Evolutionary conservation across 2,113 vertebrate genomes (phyloP).

Genomic region (Aldabrachelys gigantea): DNA sequence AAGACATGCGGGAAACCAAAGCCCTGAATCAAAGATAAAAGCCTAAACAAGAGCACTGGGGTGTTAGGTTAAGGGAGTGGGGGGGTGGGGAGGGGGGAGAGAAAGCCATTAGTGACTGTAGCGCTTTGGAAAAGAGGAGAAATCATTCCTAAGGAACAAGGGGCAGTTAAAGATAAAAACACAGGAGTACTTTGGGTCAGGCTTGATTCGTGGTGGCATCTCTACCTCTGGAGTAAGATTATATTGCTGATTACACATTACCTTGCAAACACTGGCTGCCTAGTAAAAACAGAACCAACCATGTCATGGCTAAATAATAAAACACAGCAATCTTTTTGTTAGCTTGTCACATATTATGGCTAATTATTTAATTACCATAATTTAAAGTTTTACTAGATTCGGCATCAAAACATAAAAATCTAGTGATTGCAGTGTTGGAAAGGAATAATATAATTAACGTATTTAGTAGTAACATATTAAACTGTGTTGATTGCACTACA

Average conservation of each 20-base stretch:
- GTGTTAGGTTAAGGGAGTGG: slow-evolving; percentile 51
- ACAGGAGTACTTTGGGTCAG: not conserved
- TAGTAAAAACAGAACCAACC: not conserved
- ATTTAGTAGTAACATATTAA: slow-evolving; percentile 76
- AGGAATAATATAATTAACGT: slow-evolving; percentile 74
- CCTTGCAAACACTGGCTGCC: not conserved
- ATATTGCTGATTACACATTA: not conserved
- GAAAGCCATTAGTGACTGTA: slow-evolving; percentile 42
- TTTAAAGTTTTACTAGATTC: slow-evolving; percentile 78
- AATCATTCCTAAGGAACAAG: slow-evolving; percentile 36
- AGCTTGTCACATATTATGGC: slow-evolving; percentile 64
- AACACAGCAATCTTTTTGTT: slow-evolving; percentile 51
- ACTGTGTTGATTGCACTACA: slow-evolving; percentile 57
- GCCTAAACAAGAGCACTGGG: slow-evolving; percentile 47
- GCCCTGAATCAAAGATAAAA: slow-evolving; percentile 42
- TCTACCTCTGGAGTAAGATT: not conserved
- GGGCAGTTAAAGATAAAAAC: slow-evolving; percentile 15
- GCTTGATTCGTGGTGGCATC: not conserved
- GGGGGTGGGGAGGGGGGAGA: slow-evolving; percentile 13
- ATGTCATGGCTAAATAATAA: slow-evolving; percentile 51
- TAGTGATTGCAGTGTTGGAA: slow-evolving; percentile 73
- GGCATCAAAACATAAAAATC: slow-evolving; percentile 76
- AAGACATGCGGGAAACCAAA: not conserved
- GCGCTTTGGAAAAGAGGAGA: slow-evolving; percentile 22
- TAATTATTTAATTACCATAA: slow-evolving; percentile 79